phyloP scores from a whole-genome alignment of 2,113 vertebrate genomes.

The human region GRCh38 chr11:125446001-125446500 shows the following conservation, averaged over 20 bases:
- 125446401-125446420: not conserved
- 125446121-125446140: not conserved
- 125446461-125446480: slow-evolving; percentile 57
- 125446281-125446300: not conserved
- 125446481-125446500: slow-evolving; percentile 36
- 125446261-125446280: not conserved
- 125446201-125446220: not conserved
- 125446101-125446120: slow-evolving; percentile 90
- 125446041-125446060: slow-evolving; percentile 75
- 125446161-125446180: not conserved
- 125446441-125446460: not conserved
- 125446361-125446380: not conserved
- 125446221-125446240: not conserved
- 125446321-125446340: not conserved
- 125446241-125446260: not conserved
- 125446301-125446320: not conserved
- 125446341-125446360: not conserved
- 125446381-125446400: not conserved
- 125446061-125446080: slow-evolving; percentile 69
- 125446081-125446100: slow-evolving; percentile 85
- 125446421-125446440: not conserved
- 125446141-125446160: not conserved
- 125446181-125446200: not conserved
- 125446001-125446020: slow-evolving; percentile 75
- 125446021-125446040: slow-evolving; percentile 79